These are phyloP conservation scores for Coelopa pilipes DNA, from an alignment of 2,888 invertebrate species.

Conservation along the genomic window DNA sequence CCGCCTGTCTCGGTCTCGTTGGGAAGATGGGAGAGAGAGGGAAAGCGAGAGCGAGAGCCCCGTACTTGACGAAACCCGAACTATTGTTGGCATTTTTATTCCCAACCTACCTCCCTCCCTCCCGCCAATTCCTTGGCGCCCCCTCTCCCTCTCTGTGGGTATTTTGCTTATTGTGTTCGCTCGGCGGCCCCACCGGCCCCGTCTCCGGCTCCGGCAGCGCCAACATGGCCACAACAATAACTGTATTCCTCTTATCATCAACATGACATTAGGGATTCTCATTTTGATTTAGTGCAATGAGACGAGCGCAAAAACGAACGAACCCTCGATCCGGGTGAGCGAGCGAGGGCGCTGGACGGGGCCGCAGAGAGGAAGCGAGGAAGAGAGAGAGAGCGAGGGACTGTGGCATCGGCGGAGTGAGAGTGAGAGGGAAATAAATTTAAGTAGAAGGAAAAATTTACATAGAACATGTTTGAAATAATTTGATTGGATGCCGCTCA, in stretches of 20 bases:
- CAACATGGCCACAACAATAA: conserved; percentile 23
- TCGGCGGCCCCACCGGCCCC: neutral
- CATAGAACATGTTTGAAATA: conserved; percentile 44
- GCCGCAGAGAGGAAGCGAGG: neutral
- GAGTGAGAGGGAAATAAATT: conserved; percentile 5
- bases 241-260: conserved; percentile 43
- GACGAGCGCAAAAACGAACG: conserved; percentile 22
- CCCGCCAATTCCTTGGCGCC: neutral
- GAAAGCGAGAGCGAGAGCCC: neutral
- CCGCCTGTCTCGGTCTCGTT: neutral
- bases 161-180: conserved; percentile 6
- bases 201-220: neutral
- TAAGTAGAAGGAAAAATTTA: conserved; percentile 32
- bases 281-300: conserved; percentile 44
- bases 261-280: conserved; percentile 44
- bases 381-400: neutral
- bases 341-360: too few relatives aligned
- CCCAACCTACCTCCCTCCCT: neutral
- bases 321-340: too few relatives aligned
- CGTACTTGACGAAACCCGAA: conserved; percentile 22
- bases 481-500: conserved; percentile 43
- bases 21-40: neutral
- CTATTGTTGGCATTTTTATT: conserved; percentile 27
- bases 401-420: neutral
- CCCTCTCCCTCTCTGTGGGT: neutral